Conservation (phyloP, 2,888 invertebrate genomes). For the Mythimna loreyi region DNA sequence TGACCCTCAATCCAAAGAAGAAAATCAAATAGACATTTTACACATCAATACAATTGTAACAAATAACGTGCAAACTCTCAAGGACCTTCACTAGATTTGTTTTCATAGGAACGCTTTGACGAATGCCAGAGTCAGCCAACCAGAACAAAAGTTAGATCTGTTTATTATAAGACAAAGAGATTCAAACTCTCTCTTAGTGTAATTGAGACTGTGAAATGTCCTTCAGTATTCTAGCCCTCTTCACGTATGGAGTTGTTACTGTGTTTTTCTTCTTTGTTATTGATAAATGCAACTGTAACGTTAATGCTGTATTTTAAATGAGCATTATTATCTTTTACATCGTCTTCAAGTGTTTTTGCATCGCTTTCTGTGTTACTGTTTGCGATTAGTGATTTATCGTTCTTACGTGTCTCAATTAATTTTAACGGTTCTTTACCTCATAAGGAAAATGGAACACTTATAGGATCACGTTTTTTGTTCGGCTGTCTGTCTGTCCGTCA, state of each 20-base stretch:
- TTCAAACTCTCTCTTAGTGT: constrained; percentile 65
- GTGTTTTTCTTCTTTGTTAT: constrained; percentile 43
- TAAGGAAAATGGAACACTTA: no score
- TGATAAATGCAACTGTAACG: constrained; percentile 44
- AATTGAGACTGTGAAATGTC: constrained; percentile 64
- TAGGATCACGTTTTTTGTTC: no score
- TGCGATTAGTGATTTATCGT: not conserved
- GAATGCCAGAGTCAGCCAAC: constrained; percentile 71
- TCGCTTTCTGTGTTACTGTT: constrained; percentile 14
- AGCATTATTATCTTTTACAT: constrained; percentile 28
- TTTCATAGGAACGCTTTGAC: constrained; percentile 75
- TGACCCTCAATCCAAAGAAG: constrained; percentile 36
- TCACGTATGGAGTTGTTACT: constrained; percentile 39
- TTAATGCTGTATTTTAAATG: constrained; percentile 51
- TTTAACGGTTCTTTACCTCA: not conserved
- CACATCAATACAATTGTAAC: constrained; percentile 51
- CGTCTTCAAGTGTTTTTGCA: constrained; percentile 14
- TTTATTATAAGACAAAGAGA: constrained; percentile 69
- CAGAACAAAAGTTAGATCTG: constrained; percentile 69
- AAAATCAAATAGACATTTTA: constrained; percentile 67
- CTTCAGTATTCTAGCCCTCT: constrained; percentile 44
- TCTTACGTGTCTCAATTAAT: not conserved
- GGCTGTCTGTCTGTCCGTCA: no score
- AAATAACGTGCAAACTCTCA: constrained; percentile 63
- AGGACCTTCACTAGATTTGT: constrained; percentile 68